Evolutionary conservation across 2,113 vertebrate genomes (phyloP).

Genomic region (Connochaetes taurinus): DNA sequence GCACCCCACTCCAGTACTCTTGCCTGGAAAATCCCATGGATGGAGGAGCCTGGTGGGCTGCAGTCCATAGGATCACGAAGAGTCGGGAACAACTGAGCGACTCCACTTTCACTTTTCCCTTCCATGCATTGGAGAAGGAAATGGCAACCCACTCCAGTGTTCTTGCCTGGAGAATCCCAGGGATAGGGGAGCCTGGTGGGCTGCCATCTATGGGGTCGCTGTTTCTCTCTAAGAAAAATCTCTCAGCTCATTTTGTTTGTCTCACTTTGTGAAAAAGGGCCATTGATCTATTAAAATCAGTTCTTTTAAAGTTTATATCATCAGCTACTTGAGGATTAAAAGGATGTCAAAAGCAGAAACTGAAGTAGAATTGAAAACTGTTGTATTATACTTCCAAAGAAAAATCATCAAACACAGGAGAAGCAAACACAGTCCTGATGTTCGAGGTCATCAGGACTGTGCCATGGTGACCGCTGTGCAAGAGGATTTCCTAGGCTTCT

Average conservation of each 20-base stretch:
- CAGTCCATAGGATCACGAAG: too few species aligned
- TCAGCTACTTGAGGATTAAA: neutral
- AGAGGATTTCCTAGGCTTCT: neutral
- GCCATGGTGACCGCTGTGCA: fast-evolving
- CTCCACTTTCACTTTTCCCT: too few species aligned
- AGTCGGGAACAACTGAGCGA: too few species aligned
- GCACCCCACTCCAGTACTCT: too few species aligned
- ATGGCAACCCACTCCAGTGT: too few species aligned
- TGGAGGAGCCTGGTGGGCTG: too few species aligned
- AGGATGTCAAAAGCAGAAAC: neutral
- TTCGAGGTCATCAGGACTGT: neutral
- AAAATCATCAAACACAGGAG: neutral
- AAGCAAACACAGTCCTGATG: neutral
- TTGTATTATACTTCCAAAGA: neutral
- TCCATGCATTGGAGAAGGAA: too few species aligned
- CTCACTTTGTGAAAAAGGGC: neutral
- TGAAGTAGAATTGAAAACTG: neutral
- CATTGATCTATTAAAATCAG: neutral
- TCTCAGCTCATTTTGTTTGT: neutral
- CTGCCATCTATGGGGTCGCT: fast-evolving
- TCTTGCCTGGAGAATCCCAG: too few species aligned
- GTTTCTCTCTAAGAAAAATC: neutral
- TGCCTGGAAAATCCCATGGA: too few species aligned
- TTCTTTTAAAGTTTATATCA: neutral
- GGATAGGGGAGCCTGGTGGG: too few species aligned